Evolutionary conservation across 2,113 vertebrate species (phyloP).

Genomic region (Phylloscopus trochiloides): DNA sequence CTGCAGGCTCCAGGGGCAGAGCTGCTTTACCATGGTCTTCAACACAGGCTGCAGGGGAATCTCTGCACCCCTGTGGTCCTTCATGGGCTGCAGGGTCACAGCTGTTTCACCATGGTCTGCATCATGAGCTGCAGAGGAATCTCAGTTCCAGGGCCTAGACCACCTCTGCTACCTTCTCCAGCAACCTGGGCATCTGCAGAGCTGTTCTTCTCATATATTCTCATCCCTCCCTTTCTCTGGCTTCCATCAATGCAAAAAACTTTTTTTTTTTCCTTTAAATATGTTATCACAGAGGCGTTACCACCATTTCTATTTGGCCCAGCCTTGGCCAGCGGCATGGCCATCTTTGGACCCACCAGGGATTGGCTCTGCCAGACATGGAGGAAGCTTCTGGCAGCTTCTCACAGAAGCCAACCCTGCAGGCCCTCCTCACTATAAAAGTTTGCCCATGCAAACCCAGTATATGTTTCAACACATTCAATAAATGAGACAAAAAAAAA

Average conservation of each 20-base stretch:
- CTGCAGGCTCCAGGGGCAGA: neutral
- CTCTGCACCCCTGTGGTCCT: fast-evolving
- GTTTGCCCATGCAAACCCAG: fast-evolving
- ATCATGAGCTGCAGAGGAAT: neutral
- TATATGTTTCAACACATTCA: neutral
- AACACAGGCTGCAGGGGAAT: neutral
- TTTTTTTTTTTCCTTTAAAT: neutral
- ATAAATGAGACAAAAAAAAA: neutral
- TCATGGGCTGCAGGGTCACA: neutral
- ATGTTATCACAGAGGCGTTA: neutral
- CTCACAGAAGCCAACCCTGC: neutral
- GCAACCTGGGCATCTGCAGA: neutral
- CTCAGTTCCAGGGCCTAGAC: neutral
- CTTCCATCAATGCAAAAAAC: fast-evolving
- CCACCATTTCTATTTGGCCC: neutral
- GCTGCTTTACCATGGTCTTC: neutral
- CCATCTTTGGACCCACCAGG: neutral
- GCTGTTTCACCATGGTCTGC: neutral
- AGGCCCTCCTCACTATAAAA: fast-evolving
- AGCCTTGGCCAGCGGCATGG: fast-evolving
- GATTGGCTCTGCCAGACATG: neutral
- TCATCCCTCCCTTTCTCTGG: neutral
- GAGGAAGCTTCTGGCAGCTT: neutral
- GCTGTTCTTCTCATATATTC: neutral
- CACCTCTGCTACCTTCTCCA: neutral